These are phyloP conservation scores for Magallana gigas DNA, from an alignment of 1,140 invertebrate species.

Conservation along the genomic window DNA sequence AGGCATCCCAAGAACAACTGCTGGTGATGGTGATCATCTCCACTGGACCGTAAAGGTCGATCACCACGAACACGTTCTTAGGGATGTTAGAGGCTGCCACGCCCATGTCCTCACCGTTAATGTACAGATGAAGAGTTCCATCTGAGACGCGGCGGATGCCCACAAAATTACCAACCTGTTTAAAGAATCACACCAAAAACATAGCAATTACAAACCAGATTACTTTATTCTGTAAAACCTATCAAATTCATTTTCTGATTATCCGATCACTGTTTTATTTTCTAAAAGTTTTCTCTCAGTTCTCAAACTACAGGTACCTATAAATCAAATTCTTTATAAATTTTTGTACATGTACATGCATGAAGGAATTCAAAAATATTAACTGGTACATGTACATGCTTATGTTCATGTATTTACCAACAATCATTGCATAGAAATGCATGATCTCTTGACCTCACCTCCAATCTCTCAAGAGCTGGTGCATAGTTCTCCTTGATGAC, in stretches of 20 bases:
- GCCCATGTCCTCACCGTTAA: slow-evolving; percentile 92
- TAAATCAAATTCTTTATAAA: no score
- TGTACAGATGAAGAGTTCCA: slow-evolving; percentile 81
- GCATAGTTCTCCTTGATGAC: slow-evolving; percentile 79
- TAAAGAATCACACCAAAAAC: no score
- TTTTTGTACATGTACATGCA: no score
- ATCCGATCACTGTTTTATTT: no score
- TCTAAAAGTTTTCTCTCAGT: no score
- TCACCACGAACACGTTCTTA: slow-evolving; percentile 87
- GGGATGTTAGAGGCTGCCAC: slow-evolving; percentile 88
- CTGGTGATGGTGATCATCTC: slow-evolving; percentile 85
- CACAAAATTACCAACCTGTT: slow-evolving; percentile 83
- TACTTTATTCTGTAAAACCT: no score
- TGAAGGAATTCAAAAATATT: no score
- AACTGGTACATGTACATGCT: no score
- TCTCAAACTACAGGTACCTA: no score
- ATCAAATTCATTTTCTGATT: no score
- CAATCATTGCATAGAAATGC: not conserved
- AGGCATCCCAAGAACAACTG: slow-evolving; percentile 65
- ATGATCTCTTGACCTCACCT: slow-evolving; percentile 63
- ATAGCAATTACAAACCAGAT: no score
- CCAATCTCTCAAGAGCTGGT: slow-evolving; percentile 75
- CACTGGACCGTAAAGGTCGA: slow-evolving; percentile 87
- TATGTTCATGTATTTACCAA: not conserved
- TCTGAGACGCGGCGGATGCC: slow-evolving; percentile 81